These are phyloP conservation scores for Heliconius eleuchia DNA, from an alignment of 1,140 invertebrate genomes.

Conservation along the genomic window DNA sequence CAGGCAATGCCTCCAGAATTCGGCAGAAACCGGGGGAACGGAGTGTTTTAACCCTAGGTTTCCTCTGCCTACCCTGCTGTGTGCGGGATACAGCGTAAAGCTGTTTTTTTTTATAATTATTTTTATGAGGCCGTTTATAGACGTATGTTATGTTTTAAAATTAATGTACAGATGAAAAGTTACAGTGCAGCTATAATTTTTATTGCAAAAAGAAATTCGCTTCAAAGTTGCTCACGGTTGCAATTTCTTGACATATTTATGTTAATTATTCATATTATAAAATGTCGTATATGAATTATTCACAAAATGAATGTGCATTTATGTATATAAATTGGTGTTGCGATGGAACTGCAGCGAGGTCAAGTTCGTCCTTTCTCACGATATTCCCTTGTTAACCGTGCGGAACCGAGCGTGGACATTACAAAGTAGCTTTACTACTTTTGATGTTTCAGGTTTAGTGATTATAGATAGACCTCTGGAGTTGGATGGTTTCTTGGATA, in stretches of 20 bases:
- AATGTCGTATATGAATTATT: constrained; percentile 23
- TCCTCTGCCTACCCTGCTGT: too few species aligned
- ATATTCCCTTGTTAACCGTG: constrained; percentile 33
- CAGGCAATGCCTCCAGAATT: too few species aligned
- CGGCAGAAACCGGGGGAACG: too few species aligned
- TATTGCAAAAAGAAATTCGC: too few species aligned
- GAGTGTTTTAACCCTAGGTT: too few species aligned
- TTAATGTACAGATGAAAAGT: too few species aligned
- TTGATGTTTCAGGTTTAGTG: neutral
- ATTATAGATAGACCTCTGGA: neutral
- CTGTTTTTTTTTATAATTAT: too few species aligned
- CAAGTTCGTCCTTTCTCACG: constrained; percentile 37
- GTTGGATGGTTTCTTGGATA: neutral
- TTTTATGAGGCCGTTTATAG: too few species aligned
- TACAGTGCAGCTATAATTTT: too few species aligned
- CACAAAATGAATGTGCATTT: constrained; percentile 9
- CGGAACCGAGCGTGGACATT: constrained; percentile 27
- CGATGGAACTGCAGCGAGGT: constrained; percentile 26
- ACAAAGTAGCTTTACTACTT: neutral
- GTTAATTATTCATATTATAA: constrained; percentile 23
- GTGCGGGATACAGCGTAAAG: too few species aligned
- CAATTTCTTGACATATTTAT: neutral
- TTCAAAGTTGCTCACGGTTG: neutral
- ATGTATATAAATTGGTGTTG: constrained; percentile 23
- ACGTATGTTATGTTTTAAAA: too few species aligned